Evolutionary conservation across 1,140 invertebrate genomes (phyloP), one percentile per base, ranked within the genome.

Genomic region (Homarus americanus): DNA sequence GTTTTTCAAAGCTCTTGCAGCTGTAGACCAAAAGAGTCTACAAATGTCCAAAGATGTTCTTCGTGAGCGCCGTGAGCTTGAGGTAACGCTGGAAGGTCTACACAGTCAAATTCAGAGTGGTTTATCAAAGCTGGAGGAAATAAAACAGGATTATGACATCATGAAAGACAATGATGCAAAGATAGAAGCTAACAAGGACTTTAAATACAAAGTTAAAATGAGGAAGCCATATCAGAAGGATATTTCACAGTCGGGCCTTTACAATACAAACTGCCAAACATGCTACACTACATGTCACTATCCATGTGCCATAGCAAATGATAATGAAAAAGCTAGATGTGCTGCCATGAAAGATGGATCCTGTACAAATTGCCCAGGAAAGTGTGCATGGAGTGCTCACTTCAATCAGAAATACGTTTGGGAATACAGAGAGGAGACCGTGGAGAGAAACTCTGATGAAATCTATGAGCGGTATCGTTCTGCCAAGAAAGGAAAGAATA

Each of bases 371-470:
- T 87, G 75, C 17, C 53, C 53, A 20, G 2, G 17, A 20, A 58
- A 58, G 53, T 73, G 44, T 24, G 53, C 36, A 20, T 87, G 85
- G 75, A 32, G 38, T 12, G 24, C 40, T 5, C 85, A 79, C 36
- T 79, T 79, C n/a, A 87, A 87, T 53, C 38, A 40, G 40, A 53
- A 41, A 15, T 66, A 40, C 75, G 73, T 41, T 4, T 34, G 28
- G 1, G 44, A 34, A 0, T 78, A 28, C 44, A 40, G 40, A 0
- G 53, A 53, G 40, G 85, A 63, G 34, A 20, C 49, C 32, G n/a
- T n/a, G n/a, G n/a, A n/a, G n/a, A 73, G 41, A 24, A 87, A 75
- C n/a, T 49, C 76, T 17, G 38, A 87, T 1, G 85, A 87, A 40
- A 49, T 87, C 20, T 17, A 58, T 17, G 49, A 79, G n/a, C 72